Percentiles rank a stretch among this genome's conserved stretches.
Evolutionary conservation across 1,140 invertebrate genomes (phyloP).

Genomic region (Zaprionus gabonicus): DNA sequence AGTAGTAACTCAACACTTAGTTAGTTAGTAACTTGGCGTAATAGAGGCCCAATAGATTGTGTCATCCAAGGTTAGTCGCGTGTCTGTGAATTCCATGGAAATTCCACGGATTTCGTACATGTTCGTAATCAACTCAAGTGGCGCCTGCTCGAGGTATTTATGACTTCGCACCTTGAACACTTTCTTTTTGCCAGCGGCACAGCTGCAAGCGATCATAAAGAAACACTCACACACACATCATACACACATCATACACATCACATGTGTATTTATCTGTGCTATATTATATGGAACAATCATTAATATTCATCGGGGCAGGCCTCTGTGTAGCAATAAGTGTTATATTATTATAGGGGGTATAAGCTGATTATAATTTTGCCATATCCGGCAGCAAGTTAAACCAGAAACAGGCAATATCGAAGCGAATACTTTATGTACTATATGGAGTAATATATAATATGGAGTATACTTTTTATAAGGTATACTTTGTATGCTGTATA

Average conservation of each 20-base stretch:
- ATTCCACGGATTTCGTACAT: not conserved
- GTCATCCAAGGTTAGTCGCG: not conserved
- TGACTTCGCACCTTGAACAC: not conserved
- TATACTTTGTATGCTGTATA: no score
- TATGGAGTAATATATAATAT: not conserved
- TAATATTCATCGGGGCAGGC: slow-evolving; percentile 1
- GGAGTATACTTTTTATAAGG: no score
- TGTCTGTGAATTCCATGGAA: not conserved
- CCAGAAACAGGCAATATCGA: slow-evolving; percentile 5
- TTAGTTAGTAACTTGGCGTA: not conserved
- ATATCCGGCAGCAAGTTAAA: slow-evolving; percentile 43
- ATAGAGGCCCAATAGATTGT: not conserved
- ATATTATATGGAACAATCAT: not conserved
- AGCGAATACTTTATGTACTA: not conserved
- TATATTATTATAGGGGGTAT: not conserved
- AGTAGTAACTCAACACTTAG: not conserved
- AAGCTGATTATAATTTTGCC: slow-evolving; percentile 26
- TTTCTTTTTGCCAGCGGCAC: not conserved
- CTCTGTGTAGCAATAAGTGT: not conserved
- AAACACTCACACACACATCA: not conserved
- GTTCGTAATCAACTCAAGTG: not conserved
- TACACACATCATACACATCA: not conserved
- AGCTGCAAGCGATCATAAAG: not conserved
- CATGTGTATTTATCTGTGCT: not conserved
- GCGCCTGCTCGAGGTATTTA: not conserved